phyloP scores from a whole-genome alignment of 2,797 vertebrate species.

The Etheostoma perlongum region DNA sequence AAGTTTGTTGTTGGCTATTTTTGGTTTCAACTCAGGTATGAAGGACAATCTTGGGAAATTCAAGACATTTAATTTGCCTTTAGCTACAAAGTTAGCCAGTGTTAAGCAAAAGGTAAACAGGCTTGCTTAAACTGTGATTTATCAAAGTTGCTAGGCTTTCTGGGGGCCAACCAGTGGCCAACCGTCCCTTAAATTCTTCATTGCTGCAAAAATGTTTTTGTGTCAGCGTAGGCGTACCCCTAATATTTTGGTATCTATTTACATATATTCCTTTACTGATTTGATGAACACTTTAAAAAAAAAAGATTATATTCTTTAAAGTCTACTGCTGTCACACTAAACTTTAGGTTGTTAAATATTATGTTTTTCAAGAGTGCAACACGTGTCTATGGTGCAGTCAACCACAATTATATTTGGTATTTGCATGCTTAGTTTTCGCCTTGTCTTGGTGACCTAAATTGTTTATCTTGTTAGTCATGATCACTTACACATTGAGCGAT shows the following conservation, averaged over 20 bases:
- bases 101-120: background rate
- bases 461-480: background rate
- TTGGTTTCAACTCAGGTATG: background rate
- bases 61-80: background rate
- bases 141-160: background rate
- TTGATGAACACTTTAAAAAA: background rate
- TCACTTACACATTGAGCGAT: constrained; percentile 11
- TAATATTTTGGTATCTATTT: background rate
- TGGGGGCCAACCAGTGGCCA: background rate
- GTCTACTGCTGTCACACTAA: background rate
- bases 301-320: background rate
- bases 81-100: background rate
- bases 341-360: background rate
- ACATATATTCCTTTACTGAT: background rate
- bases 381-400: too few relatives aligned
- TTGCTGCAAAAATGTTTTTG: background rate
- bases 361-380: background rate
- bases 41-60: background rate
- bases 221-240: background rate
- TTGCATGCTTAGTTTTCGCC: background rate
- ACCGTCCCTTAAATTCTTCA: background rate
- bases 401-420: background rate
- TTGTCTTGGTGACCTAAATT: background rate
- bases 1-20: background rate
- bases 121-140: background rate